Conservation (phyloP, 2,888 invertebrate species). For the Tineola bisselliella region DNA sequence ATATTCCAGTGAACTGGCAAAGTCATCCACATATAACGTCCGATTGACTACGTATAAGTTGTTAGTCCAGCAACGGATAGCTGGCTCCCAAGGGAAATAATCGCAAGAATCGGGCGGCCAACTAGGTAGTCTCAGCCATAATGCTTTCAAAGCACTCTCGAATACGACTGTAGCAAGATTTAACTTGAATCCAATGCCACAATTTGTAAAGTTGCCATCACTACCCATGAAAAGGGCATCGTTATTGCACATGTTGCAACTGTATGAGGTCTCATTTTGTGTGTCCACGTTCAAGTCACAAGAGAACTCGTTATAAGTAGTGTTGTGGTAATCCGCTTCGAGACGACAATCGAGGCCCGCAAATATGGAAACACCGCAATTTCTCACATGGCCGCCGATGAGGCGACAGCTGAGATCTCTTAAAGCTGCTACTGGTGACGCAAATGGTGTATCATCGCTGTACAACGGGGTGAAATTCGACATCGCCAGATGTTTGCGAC, state of each 20-base stretch:
- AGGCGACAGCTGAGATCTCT: slow-evolving; percentile 48
- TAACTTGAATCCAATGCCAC: slow-evolving; percentile 51
- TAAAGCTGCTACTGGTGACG: slow-evolving; percentile 22
- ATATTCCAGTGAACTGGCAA: slow-evolving; percentile 23
- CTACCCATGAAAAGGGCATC: slow-evolving; percentile 28
- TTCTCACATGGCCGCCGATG: slow-evolving; percentile 27
- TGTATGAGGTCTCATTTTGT: slow-evolving; percentile 59
- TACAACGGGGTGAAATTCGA: slow-evolving; percentile 16
- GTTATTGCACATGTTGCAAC: slow-evolving; percentile 40
- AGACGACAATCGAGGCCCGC: slow-evolving; percentile 39
- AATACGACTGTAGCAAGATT: slow-evolving; percentile 45
- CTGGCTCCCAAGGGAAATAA: slow-evolving; percentile 25
- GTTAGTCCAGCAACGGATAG: slow-evolving; percentile 40
- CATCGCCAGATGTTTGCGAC: slow-evolving; percentile 15
- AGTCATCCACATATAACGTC: slow-evolving; percentile 44
- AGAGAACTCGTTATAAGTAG: background rate
- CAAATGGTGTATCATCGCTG: slow-evolving; percentile 3
- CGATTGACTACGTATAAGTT: slow-evolving; percentile 27
- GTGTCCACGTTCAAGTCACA: slow-evolving; percentile 49
- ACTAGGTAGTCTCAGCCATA: slow-evolving; percentile 48
- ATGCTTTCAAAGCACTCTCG: slow-evolving; percentile 48
- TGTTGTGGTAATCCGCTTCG: slow-evolving; percentile 16
- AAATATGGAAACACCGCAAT: slow-evolving; percentile 12
- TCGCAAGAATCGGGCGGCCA: slow-evolving; percentile 33
- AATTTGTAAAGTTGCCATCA: slow-evolving; percentile 41